Evolutionary conservation across 2,888 invertebrate genomes (phyloP).

Genomic region (Pristionchus maxplancki): DNA sequence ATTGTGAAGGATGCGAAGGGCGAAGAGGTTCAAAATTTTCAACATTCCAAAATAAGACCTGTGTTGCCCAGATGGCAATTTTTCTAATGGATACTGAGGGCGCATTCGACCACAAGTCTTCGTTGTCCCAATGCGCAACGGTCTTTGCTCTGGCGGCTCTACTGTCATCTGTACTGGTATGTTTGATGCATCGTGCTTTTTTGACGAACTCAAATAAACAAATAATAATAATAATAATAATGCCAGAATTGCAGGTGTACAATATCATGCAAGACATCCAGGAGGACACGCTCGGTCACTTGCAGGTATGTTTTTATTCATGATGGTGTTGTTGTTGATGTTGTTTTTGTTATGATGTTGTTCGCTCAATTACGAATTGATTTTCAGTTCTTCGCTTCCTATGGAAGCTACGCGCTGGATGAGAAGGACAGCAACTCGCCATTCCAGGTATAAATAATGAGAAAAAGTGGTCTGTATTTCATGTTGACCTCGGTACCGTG

Average conservation of each 20-base stretch:
- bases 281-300: not conserved
- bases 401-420: constrained; percentile 16
- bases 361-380: too few relatives aligned
- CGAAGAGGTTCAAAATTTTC: constrained; percentile 1
- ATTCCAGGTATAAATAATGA: not conserved
- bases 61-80: not conserved
- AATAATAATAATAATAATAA: not conserved
- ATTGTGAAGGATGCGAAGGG: not conserved
- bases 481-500: too few relatives aligned
- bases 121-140: not conserved
- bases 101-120: not conserved
- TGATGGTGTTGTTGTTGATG: too few relatives aligned
- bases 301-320: not conserved
- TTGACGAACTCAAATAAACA: not conserved
- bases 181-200: not conserved
- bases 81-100: constrained; percentile 23
- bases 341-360: too few relatives aligned
- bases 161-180: not conserved
- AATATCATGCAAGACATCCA: constrained; percentile 8
- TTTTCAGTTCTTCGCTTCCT: constrained; percentile 23
- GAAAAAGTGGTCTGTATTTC: not conserved
- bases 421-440: not conserved
- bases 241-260: not conserved
- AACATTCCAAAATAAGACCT: too few relatives aligned
- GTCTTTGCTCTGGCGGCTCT: not conserved